Evolutionary conservation across 30 jellyfish, hydroid and myxozoan species (phyloP).

Genomic region (Chironex yamaguchii): DNA sequence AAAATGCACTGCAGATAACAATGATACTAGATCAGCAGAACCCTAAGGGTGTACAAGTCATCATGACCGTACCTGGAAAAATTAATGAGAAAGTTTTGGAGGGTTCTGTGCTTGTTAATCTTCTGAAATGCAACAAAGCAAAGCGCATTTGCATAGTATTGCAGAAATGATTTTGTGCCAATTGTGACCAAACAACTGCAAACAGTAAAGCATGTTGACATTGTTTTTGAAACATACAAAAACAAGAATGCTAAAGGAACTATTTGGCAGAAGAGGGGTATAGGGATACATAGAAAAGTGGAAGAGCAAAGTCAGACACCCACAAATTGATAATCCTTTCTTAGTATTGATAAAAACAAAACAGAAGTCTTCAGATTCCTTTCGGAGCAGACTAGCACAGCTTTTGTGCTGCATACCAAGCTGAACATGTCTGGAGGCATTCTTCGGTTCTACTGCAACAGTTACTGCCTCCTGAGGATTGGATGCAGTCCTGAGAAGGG

Average conservation of each 20-base stretch:
- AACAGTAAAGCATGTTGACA: constrained; percentile 32
- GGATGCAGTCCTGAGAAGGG: constrained; percentile 27
- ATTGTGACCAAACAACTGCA: constrained; percentile 27
- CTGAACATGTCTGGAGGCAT: constrained; percentile 56
- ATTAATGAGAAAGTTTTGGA: too few species aligned
- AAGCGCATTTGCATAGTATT: constrained; percentile 38
- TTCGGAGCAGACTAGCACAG: constrained; percentile 44
- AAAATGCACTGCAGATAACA: too few species aligned
- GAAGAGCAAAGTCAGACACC: constrained; percentile 12
- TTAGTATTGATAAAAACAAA: constrained; percentile 41
- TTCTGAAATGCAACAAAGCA: constrained; percentile 9
- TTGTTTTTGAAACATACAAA: constrained; percentile 49
- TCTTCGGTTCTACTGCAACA: background rate
- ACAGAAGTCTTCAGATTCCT: constrained; percentile 31
- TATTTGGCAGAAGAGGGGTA: constrained; percentile 60
- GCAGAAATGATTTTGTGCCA: constrained; percentile 16
- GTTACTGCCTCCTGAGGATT: constrained; percentile 11
- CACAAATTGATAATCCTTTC: constrained; percentile 44
- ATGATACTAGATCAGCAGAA: too few species aligned
- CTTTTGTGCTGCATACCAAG: constrained; percentile 24
- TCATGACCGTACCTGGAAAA: background rate
- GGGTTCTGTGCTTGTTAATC: too few species aligned
- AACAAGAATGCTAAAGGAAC: constrained; percentile 48
- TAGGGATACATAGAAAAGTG: constrained; percentile 5
- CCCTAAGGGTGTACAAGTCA: too few species aligned